phyloP scores from a whole-genome alignment of 35 echinoderm and acorn worm genomes.

The Antedon bifida region DNA sequence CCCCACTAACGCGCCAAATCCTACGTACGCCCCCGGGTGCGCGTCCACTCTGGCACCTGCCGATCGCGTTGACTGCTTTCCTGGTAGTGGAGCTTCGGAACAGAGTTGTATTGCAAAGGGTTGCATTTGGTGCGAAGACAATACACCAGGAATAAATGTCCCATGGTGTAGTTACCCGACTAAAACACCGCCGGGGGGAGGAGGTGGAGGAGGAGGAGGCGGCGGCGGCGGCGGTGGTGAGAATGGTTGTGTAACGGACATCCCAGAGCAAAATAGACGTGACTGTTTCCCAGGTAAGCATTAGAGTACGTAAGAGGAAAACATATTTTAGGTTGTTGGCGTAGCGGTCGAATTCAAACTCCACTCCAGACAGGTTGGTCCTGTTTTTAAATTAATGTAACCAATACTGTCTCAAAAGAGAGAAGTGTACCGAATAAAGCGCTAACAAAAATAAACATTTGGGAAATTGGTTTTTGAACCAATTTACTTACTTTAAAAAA shows the following conservation, averaged over 20 bases:
- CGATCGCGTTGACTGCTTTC: conserved; percentile 41
- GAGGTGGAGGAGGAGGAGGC: not conserved
- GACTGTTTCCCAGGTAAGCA: conserved; percentile 44
- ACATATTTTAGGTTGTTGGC: no score
- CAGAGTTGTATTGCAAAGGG: conserved; percentile 26
- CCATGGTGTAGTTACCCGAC: conserved; percentile 71
- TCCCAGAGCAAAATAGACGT: conserved; percentile 28
- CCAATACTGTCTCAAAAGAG: no score
- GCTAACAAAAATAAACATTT: no score
- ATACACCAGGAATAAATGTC: conserved; percentile 19
- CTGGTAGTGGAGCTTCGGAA: conserved; percentile 15
- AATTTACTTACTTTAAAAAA: no score
- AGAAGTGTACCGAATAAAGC: no score
- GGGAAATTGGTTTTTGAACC: no score
- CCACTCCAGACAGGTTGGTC: no score
- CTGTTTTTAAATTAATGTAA: no score
- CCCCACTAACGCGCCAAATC: not conserved
- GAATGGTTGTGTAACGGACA: conserved; percentile 25
- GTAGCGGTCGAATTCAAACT: no score
- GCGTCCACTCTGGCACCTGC: conserved; percentile 28
- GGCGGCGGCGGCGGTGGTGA: conserved; percentile 5
- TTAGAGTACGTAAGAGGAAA: not conserved
- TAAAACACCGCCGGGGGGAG: not conserved
- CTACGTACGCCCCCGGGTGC: not conserved
- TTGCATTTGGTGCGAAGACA: conserved; percentile 45